phyloP scores from a whole-genome alignment of 2,888 invertebrate species.

The Synergus gifuensis region DNA sequence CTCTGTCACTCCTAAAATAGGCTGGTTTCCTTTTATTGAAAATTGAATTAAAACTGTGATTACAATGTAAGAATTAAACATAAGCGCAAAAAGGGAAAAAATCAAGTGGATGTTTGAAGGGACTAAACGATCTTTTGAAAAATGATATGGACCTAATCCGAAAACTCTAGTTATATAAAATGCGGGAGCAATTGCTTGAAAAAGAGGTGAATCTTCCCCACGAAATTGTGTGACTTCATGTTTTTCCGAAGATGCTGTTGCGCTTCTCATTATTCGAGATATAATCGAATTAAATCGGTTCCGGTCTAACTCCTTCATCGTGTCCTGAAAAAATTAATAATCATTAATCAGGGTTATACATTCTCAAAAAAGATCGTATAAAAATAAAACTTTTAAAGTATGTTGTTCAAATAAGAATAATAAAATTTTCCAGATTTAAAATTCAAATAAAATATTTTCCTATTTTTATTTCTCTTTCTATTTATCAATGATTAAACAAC shows the following conservation, averaged over 20 bases:
- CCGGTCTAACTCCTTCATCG: not conserved
- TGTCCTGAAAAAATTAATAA: not conserved
- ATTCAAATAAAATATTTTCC: not conserved
- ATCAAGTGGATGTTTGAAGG: constrained; percentile 56
- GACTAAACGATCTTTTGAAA: constrained; percentile 60
- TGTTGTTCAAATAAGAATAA: no score
- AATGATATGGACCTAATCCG: constrained; percentile 72
- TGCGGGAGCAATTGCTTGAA: constrained; percentile 66
- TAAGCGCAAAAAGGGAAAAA: constrained; percentile 25
- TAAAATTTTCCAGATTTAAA: no score
- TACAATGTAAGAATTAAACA: constrained; percentile 46
- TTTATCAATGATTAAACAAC: not conserved
- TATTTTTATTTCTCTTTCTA: not conserved
- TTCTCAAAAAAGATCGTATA: not conserved
- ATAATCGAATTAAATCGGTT: not conserved
- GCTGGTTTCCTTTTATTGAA: constrained; percentile 35
- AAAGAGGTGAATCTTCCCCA: constrained; percentile 67
- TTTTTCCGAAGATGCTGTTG: not conserved
- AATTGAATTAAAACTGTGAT: constrained; percentile 45
- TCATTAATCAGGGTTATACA: not conserved
- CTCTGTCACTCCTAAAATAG: constrained; percentile 62
- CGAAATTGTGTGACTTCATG: constrained; percentile 40
- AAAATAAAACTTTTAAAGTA: not conserved
- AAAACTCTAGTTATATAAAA: constrained; percentile 66
- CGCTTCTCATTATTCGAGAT: not conserved